These are phyloP conservation scores for Drosophila auraria DNA, from an alignment of 1,140 invertebrate genomes.

Conservation along the genomic window DNA sequence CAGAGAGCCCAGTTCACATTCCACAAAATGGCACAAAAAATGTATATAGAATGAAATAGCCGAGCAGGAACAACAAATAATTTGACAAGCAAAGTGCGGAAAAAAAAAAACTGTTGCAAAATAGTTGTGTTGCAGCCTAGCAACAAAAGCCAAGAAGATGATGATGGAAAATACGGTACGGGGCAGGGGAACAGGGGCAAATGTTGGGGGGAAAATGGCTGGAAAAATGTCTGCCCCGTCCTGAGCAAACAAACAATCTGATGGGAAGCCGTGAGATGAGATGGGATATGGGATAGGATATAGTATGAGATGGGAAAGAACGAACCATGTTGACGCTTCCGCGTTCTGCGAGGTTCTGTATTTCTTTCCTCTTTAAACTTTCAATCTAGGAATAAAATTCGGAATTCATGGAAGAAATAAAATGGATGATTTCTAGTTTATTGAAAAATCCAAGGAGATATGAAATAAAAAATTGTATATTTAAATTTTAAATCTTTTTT, in stretches of 20 bases:
- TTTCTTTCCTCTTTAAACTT: too few relatives aligned
- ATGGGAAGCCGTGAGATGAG: slow-evolving; percentile 21
- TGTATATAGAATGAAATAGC: slow-evolving; percentile 15
- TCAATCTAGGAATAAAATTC: too few relatives aligned
- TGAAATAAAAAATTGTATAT: too few relatives aligned
- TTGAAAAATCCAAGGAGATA: too few relatives aligned
- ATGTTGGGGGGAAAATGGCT: slow-evolving; percentile 42
- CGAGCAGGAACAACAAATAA: slow-evolving; percentile 46
- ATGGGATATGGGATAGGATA: slow-evolving; percentile 7
- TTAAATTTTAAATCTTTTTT: too few relatives aligned
- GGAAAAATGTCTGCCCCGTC: slow-evolving; percentile 38
- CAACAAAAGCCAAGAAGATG: slow-evolving; percentile 14
- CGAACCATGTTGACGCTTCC: slow-evolving; percentile 28
- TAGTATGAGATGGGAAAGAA: slow-evolving; percentile 4
- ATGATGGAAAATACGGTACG: neutral
- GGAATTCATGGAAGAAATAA: too few relatives aligned
- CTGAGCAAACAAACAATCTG: slow-evolving; percentile 59
- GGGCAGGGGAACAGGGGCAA: neutral
- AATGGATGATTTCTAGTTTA: too few relatives aligned
- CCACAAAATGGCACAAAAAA: slow-evolving; percentile 22
- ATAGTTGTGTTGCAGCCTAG: slow-evolving; percentile 42
- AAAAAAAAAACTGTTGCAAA: slow-evolving; percentile 37
- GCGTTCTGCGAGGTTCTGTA: slow-evolving; percentile 5
- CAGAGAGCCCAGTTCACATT: slow-evolving; percentile 20
- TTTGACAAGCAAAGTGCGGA: slow-evolving; percentile 55